These are phyloP conservation scores for Pyrrhia umbra DNA, from an alignment of 2,888 invertebrate genomes.

Conservation along the genomic window DNA sequence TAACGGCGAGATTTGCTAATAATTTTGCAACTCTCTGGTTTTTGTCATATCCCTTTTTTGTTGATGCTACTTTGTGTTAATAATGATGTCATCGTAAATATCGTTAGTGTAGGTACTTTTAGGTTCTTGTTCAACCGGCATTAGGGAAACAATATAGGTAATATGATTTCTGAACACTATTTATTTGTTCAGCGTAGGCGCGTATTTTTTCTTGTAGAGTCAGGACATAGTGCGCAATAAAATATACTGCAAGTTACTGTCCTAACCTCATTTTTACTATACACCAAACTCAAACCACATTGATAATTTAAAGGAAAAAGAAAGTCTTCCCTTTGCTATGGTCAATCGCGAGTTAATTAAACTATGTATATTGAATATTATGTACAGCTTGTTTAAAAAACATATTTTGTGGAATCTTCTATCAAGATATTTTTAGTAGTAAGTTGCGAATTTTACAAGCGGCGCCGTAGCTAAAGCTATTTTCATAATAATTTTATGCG, in stretches of 20 bases:
- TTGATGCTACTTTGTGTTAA: neutral
- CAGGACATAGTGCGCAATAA: neutral
- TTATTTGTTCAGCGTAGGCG: too few species aligned
- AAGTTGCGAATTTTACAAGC: neutral
- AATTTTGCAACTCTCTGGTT: constrained; percentile 34
- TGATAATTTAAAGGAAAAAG: too few species aligned
- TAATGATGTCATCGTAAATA: constrained; percentile 2
- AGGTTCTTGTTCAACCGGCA: neutral
- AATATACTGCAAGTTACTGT: too few species aligned
- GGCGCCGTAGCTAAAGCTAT: neutral
- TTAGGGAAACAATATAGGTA: too few species aligned
- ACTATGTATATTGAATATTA: too few species aligned
- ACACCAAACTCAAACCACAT: too few species aligned
- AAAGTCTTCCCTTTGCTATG: neutral
- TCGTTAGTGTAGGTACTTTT: neutral
- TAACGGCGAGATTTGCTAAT: constrained; percentile 46
- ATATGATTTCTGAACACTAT: too few species aligned
- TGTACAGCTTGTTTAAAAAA: too few species aligned
- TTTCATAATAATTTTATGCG: constrained; percentile 8
- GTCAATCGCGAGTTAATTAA: neutral
- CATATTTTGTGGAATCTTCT: neutral
- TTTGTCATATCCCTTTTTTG: neutral
- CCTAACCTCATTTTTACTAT: too few species aligned
- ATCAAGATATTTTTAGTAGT: neutral
- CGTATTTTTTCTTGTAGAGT: neutral